Percentiles rank a stretch among this genome's conserved stretches.
phyloP scores from a whole-genome alignment of 2,797 vertebrate species.

The Silurus lanzhouensis region DNA sequence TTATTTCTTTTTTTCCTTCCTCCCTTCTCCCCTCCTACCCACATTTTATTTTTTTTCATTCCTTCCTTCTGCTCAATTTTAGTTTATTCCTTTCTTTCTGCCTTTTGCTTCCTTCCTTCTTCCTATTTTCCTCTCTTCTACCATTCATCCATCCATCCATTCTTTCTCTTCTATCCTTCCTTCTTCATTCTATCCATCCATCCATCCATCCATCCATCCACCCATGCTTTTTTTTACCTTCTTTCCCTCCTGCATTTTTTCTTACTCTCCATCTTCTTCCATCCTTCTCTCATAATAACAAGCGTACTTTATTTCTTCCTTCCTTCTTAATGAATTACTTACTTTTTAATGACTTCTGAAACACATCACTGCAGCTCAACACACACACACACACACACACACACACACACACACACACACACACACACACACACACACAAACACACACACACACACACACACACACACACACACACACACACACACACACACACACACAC shows the following conservation, averaged over 20 bases:
- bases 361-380: too few relatives aligned
- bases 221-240: not conserved
- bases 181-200: not conserved
- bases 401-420: too few relatives aligned
- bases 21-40: not conserved
- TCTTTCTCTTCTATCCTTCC: not conserved
- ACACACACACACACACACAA: not conserved
- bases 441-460: too few relatives aligned
- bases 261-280: not conserved
- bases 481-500: not conserved
- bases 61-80: too few relatives aligned
- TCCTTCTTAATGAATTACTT: not conserved
- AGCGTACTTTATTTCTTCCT: not conserved
- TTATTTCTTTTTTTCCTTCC: not conserved
- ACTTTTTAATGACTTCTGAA: too few relatives aligned
- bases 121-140: too few relatives aligned
- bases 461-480: too few relatives aligned
- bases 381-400: too few relatives aligned
- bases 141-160: too few relatives aligned
- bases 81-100: not conserved
- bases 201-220: too few relatives aligned
- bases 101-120: too few relatives aligned
- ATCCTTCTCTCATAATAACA: not conserved
- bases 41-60: not conserved
- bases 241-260: not conserved